A percentile compares a stretch with the other conserved stretches of the same genome.
These are phyloP conservation scores for Drosophila mojavensis DNA, from an alignment of 1,140 invertebrate species.

Conservation along the genomic window DNA sequence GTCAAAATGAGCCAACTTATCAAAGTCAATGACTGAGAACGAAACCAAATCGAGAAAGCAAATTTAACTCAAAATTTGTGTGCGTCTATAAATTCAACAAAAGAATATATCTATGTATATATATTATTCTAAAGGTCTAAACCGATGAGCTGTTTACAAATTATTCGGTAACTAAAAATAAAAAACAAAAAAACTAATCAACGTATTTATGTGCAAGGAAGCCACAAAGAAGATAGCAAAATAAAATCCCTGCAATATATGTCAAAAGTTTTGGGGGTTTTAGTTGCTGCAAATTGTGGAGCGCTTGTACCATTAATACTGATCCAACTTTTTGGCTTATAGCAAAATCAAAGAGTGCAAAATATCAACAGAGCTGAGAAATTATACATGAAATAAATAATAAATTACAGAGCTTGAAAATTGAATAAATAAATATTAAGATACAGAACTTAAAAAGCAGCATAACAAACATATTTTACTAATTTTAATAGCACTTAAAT, in stretches of 20 bases:
- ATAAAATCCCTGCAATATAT: not conserved
- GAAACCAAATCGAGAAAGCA: not conserved
- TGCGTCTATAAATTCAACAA: slow-evolving; percentile 15
- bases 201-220: slow-evolving; percentile 11
- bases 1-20: slow-evolving; percentile 38
- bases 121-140: too few relatives aligned
- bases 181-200: slow-evolving; percentile 21
- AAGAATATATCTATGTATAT: too few relatives aligned
- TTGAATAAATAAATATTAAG: not conserved
- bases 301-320: slow-evolving; percentile 12
- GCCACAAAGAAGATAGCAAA: slow-evolving; percentile 3
- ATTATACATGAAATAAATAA: slow-evolving; percentile 4
- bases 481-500: too few relatives aligned
- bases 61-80: not conserved
- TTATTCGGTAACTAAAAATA: too few relatives aligned
- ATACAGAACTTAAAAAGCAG: too few relatives aligned
- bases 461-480: too few relatives aligned
- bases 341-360: not conserved
- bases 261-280: slow-evolving; percentile 29
- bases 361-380: not conserved
- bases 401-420: not conserved
- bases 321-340: slow-evolving; percentile 3
- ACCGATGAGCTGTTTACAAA: too few relatives aligned
- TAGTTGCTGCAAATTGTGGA: not conserved
- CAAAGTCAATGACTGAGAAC: slow-evolving; percentile 27